Evolutionary conservation across 2,888 invertebrate genomes (phyloP).

Genomic region (Slavum lentiscoides): DNA sequence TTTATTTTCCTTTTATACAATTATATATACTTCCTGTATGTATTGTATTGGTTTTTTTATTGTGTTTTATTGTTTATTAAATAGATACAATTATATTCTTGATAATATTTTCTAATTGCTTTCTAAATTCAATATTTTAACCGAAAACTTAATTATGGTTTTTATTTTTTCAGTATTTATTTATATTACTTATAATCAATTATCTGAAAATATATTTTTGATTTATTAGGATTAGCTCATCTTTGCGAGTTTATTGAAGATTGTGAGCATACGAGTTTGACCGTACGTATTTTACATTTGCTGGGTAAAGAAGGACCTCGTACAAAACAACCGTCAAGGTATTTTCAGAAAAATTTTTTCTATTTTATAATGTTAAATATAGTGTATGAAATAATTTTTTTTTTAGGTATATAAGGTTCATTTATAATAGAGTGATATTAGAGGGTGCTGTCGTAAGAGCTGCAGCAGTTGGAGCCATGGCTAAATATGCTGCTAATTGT

Average conservation of each 20-base stretch:
- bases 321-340: slow-evolving; percentile 86
- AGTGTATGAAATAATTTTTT: slow-evolving; percentile 2
- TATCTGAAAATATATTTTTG: not conserved
- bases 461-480: slow-evolving; percentile 95
- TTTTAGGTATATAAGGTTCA: slow-evolving; percentile 75
- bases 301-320: slow-evolving; percentile 96
- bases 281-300: slow-evolving; percentile 93
- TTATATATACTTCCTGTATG: no score
- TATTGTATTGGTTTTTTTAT: no score
- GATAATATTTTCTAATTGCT: no score
- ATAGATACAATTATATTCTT: no score
- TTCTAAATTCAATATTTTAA: no score
- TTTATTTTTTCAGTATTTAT: not conserved
- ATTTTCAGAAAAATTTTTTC: slow-evolving; percentile 47
- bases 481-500: slow-evolving; percentile 96
- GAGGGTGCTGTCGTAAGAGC: slow-evolving; percentile 95
- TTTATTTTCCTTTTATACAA: no score
- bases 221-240: slow-evolving; percentile 73
- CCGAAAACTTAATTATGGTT: not conserved
- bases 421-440: slow-evolving; percentile 89
- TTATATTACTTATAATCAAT: not conserved
- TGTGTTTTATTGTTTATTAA: no score
- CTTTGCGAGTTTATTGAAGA: slow-evolving; percentile 99
- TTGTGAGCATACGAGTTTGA: slow-evolving; percentile 95
- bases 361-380: not conserved